Conservation (phyloP, 1,140 invertebrate genomes). For the Fopius arisanus region DNA sequence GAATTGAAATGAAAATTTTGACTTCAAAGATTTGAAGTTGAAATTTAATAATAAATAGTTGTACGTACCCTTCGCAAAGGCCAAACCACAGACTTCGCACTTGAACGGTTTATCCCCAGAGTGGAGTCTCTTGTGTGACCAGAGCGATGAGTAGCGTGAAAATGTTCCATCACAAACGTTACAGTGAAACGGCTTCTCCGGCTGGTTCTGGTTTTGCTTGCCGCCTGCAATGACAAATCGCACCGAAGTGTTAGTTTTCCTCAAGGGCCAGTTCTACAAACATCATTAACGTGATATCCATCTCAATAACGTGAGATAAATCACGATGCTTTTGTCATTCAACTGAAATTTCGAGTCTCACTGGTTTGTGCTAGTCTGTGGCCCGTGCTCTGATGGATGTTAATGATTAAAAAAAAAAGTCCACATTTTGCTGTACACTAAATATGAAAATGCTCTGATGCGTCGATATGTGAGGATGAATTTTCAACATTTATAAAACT, state of each 20-base stretch:
- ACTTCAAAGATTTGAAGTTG: too few relatives aligned
- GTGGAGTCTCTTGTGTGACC: constrained; percentile 86
- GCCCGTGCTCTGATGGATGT: constrained; percentile 44
- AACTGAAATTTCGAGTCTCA: constrained; percentile 22
- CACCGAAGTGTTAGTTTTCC: constrained; percentile 52
- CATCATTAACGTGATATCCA: constrained; percentile 27
- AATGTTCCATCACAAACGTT: constrained; percentile 86
- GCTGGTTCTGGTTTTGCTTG: constrained; percentile 67
- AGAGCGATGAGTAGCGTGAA: constrained; percentile 83
- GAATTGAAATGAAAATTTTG: too few relatives aligned
- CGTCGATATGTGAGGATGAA: constrained; percentile 33
- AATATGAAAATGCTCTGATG: constrained; percentile 11
- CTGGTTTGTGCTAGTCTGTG: constrained; percentile 28
- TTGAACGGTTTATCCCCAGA: constrained; percentile 90
- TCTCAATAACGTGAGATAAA: constrained; percentile 33
- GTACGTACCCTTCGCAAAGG: constrained; percentile 79
- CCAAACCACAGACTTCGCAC: constrained; percentile 91
- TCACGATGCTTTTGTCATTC: neutral
- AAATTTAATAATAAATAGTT: too few relatives aligned
- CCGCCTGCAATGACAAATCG: constrained; percentile 59
- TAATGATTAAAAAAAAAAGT: constrained; percentile 40
- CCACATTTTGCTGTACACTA: constrained; percentile 17
- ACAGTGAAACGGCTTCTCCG: constrained; percentile 85
- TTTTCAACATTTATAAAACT: constrained; percentile 57
- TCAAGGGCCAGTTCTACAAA: constrained; percentile 62